A percentile compares a stretch with the other conserved stretches of the same genome.
phyloP scores from a whole-genome alignment of 2,797 vertebrate genomes.

The Rhinogobio ventralis region DNA sequence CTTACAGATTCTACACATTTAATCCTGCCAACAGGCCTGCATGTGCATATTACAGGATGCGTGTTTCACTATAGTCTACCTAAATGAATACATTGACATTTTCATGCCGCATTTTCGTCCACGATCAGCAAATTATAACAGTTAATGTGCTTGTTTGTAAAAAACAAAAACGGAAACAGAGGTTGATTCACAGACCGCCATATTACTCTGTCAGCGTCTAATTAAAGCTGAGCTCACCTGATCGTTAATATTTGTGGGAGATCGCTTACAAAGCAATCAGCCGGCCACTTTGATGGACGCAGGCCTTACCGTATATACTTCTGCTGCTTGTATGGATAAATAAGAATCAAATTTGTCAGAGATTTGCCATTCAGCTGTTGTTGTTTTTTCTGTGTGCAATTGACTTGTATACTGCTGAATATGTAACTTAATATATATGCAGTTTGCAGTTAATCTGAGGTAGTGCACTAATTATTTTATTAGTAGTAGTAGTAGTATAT shows the following conservation, averaged over 20 bases:
- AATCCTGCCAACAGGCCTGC: slow-evolving; percentile 29
- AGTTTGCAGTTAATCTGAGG: slow-evolving; percentile 23
- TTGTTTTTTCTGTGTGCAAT: slow-evolving; percentile 4
- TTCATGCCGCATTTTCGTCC: slow-evolving; percentile 40
- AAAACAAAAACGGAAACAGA: slow-evolving; percentile 32
- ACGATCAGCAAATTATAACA: slow-evolving; percentile 55
- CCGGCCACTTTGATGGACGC: slow-evolving; percentile 45
- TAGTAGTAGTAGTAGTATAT: background rate
- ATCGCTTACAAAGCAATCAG: slow-evolving; percentile 56
- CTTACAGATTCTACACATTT: slow-evolving; percentile 49
- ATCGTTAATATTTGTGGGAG: slow-evolving; percentile 52
- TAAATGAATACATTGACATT: slow-evolving; percentile 50
- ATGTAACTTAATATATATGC: background rate
- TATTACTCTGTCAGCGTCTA: slow-evolving; percentile 56
- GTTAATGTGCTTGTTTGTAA: slow-evolving; percentile 59
- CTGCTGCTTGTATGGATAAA: slow-evolving; percentile 18
- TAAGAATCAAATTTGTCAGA: slow-evolving; percentile 26
- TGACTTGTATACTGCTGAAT: slow-evolving; percentile 15
- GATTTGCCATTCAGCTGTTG: slow-evolving; percentile 1
- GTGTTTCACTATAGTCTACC: slow-evolving; percentile 12
- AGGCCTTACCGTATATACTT: slow-evolving; percentile 19
- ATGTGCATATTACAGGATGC: slow-evolving; percentile 8
- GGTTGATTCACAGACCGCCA: slow-evolving; percentile 33
- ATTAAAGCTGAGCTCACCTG: slow-evolving; percentile 60
- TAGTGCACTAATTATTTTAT: background rate